Percentiles rank a stretch among this genome's conserved stretches.
Evolutionary conservation across 2,113 vertebrate species (phyloP).

Genomic region (Bostrychus sinensis): DNA sequence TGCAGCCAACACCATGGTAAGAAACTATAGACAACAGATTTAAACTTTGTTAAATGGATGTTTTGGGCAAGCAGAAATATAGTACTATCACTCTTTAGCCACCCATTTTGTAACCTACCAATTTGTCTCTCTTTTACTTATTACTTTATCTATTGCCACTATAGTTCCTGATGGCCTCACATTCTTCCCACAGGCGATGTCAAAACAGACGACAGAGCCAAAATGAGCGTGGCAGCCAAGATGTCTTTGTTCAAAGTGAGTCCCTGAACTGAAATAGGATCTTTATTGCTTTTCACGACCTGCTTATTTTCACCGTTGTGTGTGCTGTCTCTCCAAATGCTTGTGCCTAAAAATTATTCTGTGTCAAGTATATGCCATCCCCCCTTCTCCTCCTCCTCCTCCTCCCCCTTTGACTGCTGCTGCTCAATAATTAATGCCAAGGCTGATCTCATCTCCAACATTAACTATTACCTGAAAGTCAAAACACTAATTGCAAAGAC

Average conservation of each 20-base stretch:
- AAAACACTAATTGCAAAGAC: too few relatives aligned
- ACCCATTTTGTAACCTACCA: too few relatives aligned
- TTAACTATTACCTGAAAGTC: neutral
- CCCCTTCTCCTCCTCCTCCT: neutral
- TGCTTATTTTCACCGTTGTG: slow-evolving; percentile 7
- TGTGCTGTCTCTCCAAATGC: slow-evolving; percentile 11
- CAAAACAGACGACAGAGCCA: slow-evolving; percentile 80
- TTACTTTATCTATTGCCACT: too few relatives aligned
- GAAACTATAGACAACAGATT: too few relatives aligned
- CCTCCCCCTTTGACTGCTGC: neutral
- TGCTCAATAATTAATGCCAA: slow-evolving; percentile 1
- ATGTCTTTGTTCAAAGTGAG: slow-evolving; percentile 85
- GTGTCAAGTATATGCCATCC: neutral
- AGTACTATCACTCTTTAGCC: too few relatives aligned
- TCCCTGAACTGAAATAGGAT: slow-evolving; percentile 28
- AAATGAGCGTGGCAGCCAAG: slow-evolving; percentile 84
- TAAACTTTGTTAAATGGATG: too few relatives aligned
- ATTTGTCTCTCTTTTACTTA: too few relatives aligned
- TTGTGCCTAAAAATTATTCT: slow-evolving; percentile 38
- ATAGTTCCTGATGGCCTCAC: neutral
- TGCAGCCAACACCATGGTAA: too few relatives aligned
- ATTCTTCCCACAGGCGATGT: slow-evolving; percentile 66
- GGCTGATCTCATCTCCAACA: neutral
- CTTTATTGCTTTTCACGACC: slow-evolving; percentile 11
- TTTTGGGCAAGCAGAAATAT: too few relatives aligned